Base-by-base conservation (phyloP, 2,797 vertebrate species). In the Dryobates pubescens region DNA sequence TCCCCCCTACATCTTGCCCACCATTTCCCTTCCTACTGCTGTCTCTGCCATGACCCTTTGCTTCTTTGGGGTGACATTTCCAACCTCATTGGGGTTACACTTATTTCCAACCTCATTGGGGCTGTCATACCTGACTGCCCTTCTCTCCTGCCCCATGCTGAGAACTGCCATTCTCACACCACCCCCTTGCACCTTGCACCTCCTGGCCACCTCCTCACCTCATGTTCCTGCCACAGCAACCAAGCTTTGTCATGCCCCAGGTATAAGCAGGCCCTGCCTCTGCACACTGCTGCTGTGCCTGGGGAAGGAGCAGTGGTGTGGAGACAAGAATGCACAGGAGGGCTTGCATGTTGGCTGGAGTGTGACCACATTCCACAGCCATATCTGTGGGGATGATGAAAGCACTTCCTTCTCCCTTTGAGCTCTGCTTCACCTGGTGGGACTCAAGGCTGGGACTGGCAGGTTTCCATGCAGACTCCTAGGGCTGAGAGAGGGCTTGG, bases 281-380 rank as follows among this genome's bases (percentile, higher is more conserved):
- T 47, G 34, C 26, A 6, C 0, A 1, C 36, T 17, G 29, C 15
- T 86, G 47, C 47, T 70, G 36, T 7, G 12, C 30, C 53, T 1
- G 5, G 24, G 47, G 47, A 49, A 63, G 61, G 17, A 82, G 30
- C 41, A 77, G 77, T 1, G 1, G 8, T 38, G 23, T 32, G 32
- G 70, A 70, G 58, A 59, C 0, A 0, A 58, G 41, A 45, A 54
- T 13, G 10, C 2, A 1, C 24, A 22, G 47, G 24, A 62, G 17
- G 13, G 11, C 22, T 89, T 63, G 36, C 1, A 3, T 56, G 45
- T 13, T 83, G 86, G 34, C 23, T 1, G 1, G 47, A 84, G 51
- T 43, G 32, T 3, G 11, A 36, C 49, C 1, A 3, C 43, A 45
- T 76, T 82, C 72, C 9, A 6, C 32, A 75, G 10, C 29, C 27